A percentile compares a stretch with the other conserved stretches of the same genome.
These are phyloP conservation scores for Caenorhabditis wallacei DNA, from an alignment of 2,888 invertebrate genomes.

Conservation along the genomic window DNA sequence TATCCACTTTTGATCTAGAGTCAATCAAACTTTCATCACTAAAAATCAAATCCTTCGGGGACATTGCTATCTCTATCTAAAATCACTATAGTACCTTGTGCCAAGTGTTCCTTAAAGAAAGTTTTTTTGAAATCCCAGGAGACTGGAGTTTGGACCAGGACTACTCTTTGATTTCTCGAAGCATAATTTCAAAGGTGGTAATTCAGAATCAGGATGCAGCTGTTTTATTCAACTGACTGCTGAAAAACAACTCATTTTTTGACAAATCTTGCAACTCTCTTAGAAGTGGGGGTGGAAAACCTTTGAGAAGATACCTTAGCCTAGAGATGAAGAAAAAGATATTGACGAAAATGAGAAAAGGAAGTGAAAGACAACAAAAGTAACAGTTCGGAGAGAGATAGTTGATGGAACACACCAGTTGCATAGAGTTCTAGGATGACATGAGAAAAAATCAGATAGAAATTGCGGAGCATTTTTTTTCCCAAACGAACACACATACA, in stretches of 20 bases:
- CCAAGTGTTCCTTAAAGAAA: slow-evolving; percentile 20
- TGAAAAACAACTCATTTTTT: slow-evolving; percentile 10
- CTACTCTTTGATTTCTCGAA: slow-evolving; percentile 20
- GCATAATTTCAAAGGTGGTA: slow-evolving; percentile 4
- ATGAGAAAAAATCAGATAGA: slow-evolving; percentile 40
- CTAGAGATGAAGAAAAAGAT: not conserved
- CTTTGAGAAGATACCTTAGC: not conserved
- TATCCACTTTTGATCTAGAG: not conserved
- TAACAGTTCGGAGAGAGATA: slow-evolving; percentile 48
- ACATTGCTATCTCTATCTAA: slow-evolving; percentile 18
- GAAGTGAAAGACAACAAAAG: slow-evolving; percentile 37
- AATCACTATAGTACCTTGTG: slow-evolving; percentile 16
- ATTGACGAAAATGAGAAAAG: slow-evolving; percentile 15
- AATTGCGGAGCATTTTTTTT: slow-evolving; percentile 40
- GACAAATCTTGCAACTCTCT: not conserved
- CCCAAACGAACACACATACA: slow-evolving; percentile 59
- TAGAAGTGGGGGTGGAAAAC: slow-evolving; percentile 1
- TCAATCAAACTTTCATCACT: slow-evolving; percentile 30
- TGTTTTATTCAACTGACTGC: slow-evolving; percentile 19
- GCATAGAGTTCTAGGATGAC: slow-evolving; percentile 16
- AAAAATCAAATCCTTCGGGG: slow-evolving; percentile 1
- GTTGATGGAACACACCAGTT: not conserved
- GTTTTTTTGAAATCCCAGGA: slow-evolving; percentile 7
- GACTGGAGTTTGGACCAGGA: not conserved
- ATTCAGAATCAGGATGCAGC: slow-evolving; percentile 37